phyloP scores from a whole-genome alignment of 2,113 vertebrate genomes.

The Urocitellus parryii region DNA sequence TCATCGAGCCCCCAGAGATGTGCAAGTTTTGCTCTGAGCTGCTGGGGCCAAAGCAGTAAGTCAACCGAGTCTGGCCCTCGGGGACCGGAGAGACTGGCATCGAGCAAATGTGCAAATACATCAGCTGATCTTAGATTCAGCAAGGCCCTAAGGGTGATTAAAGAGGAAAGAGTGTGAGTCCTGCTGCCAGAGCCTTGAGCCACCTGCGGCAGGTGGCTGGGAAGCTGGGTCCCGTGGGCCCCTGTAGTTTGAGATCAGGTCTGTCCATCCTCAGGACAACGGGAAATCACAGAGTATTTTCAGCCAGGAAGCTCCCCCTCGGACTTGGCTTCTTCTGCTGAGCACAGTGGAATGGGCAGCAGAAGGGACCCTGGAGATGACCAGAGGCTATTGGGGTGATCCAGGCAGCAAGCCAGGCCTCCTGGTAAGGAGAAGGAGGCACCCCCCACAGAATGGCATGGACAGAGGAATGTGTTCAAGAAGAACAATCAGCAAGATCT shows the following conservation, averaged over 20 bases:
- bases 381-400: no score
- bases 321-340: background rate
- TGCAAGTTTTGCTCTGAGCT: background rate
- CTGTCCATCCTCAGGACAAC: background rate
- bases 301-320: background rate
- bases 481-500: background rate
- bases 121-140: background rate
- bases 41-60: background rate
- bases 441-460: fast-evolving
- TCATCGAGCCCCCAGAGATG: background rate
- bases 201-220: fast-evolving
- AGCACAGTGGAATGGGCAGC: background rate
- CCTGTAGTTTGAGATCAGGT: background rate
- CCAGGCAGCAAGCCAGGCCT: no score
- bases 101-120: background rate
- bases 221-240: fast-evolving
- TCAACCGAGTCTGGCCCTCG: background rate
- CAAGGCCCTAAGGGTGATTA: no score
- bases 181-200: background rate
- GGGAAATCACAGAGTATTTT: background rate
- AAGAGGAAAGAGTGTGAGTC: no score
- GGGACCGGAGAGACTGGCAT: background rate
- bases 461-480: background rate
- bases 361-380: background rate
- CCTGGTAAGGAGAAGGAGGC: background rate